Conservation (phyloP, 2,113 vertebrate genomes). For the Dicerorhinus sumatrensis region DNA sequence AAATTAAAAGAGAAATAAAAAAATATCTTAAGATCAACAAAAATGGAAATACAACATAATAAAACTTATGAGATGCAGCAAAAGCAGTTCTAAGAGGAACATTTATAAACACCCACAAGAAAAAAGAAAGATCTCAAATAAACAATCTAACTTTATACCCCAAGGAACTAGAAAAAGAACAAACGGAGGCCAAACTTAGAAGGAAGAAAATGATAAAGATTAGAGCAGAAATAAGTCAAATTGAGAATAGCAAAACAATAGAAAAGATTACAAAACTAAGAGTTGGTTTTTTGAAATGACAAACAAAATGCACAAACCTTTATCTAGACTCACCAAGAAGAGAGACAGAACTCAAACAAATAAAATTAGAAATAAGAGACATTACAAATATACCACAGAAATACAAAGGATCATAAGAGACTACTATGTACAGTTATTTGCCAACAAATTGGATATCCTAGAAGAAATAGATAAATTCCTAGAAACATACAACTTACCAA, state of each 20-base stretch:
- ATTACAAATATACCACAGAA: not conserved
- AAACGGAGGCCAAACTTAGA: not conserved
- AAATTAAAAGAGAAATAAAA: not conserved
- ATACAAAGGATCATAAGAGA: not conserved
- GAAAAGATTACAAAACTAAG: not conserved
- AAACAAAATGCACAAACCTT: not conserved
- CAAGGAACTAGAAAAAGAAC: not conserved
- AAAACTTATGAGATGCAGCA: not conserved
- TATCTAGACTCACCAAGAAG: not conserved
- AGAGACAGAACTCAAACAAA: not conserved
- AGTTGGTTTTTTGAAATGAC: not conserved
- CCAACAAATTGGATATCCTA: not conserved
- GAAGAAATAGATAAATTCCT: not conserved
- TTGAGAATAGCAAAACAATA: not conserved
- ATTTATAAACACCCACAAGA: not conserved
- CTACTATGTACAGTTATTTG: not conserved
- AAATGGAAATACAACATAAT: not conserved
- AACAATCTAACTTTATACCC: not conserved
- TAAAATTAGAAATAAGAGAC: not conserved
- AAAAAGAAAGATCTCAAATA: not conserved
- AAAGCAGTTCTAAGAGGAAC: not conserved
- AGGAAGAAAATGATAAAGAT: not conserved
- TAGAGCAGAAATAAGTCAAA: not conserved
- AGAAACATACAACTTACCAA: not conserved
- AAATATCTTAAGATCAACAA: not conserved